Conservation (phyloP, 1,140 invertebrate species). For the Propsilocerus akamusi region DNA sequence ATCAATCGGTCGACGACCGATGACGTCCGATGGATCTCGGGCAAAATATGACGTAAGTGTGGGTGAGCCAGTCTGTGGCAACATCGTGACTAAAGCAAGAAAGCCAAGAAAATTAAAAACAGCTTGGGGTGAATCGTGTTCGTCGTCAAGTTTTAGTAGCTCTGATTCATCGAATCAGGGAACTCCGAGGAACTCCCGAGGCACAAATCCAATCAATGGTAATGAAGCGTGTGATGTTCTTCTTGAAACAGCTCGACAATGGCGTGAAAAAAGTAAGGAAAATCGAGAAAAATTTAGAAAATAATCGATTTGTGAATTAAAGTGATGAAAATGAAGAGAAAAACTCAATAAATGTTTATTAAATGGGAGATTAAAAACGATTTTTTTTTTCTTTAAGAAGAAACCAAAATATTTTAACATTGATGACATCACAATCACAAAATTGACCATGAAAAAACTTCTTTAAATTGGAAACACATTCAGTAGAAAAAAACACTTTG, state of each 20-base stretch:
- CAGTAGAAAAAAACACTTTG: too few species aligned
- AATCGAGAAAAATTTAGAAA: background rate
- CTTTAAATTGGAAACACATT: too few species aligned
- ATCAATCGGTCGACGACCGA: background rate
- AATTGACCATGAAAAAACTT: too few species aligned
- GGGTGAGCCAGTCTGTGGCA: conserved; percentile 4
- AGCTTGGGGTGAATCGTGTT: background rate
- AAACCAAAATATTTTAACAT: too few species aligned
- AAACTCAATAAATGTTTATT: too few species aligned
- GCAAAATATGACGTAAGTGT: background rate
- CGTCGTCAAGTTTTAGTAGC: background rate
- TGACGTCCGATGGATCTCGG: background rate
- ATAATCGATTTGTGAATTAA: background rate
- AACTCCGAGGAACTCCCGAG: background rate
- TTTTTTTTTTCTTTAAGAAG: background rate
- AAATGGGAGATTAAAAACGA: background rate
- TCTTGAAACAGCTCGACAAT: background rate
- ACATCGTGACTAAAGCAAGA: background rate
- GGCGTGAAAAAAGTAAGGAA: background rate
- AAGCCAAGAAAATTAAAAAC: background rate
- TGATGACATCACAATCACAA: too few species aligned
- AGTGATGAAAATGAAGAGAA: too few species aligned
- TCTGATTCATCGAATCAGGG: background rate
- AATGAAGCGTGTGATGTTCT: too few species aligned
- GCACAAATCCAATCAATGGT: too few species aligned